These are phyloP conservation scores for Drosophila longiperda DNA, from an alignment of 2,888 invertebrate species.

Conservation along the genomic window DNA sequence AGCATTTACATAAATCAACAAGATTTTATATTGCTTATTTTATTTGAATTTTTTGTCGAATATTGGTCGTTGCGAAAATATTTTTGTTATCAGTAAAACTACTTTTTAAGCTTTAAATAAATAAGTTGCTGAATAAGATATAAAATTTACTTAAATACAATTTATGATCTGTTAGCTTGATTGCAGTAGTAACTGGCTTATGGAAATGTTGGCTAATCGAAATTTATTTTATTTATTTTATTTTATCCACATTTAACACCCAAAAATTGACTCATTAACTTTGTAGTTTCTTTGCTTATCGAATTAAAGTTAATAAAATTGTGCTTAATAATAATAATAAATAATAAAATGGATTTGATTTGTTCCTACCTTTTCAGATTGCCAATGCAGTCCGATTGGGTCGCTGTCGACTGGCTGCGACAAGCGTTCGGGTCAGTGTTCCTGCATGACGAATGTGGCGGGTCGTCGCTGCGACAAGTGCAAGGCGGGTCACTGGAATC, in stretches of 20 bases:
- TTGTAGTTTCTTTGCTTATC: not conserved
- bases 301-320: not conserved
- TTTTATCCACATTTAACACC: not conserved
- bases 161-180: not conserved
- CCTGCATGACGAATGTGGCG: slow-evolving; percentile 89
- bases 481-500: slow-evolving; percentile 92
- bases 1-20: not conserved
- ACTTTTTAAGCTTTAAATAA: not conserved
- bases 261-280: not conserved
- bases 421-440: slow-evolving; percentile 91
- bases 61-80: not conserved
- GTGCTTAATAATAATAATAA: not conserved
- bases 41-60: not conserved
- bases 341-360: not conserved
- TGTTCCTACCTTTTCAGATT: slow-evolving; percentile 88
- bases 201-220: not conserved
- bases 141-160: not conserved
- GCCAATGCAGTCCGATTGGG: slow-evolving; percentile 92
- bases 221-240: not conserved
- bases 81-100: not conserved
- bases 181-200: not conserved
- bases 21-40: not conserved
- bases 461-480: slow-evolving; percentile 92
- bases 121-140: not conserved
- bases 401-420: slow-evolving; percentile 90